Percentiles rank a stretch among this genome's conserved stretches.
Evolutionary conservation across 2,888 invertebrate species (phyloP).

Genomic region (Deilephila elpenor): DNA sequence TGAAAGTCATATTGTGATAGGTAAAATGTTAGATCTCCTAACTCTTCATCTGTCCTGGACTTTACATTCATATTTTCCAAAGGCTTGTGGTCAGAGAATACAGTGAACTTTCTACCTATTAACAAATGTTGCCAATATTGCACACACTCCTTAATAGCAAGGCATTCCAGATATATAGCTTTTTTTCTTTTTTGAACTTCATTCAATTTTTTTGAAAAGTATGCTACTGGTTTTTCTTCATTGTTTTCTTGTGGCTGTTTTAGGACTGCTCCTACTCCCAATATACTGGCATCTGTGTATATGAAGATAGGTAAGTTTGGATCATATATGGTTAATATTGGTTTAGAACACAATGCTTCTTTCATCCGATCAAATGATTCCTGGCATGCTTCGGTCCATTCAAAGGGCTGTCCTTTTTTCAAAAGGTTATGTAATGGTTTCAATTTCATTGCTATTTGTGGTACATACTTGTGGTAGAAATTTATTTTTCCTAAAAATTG

Average conservation of each 20-base stretch:
- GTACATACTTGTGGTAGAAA: conserved; percentile 42
- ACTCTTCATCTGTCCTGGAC: conserved; percentile 33
- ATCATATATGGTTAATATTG: conserved; percentile 36
- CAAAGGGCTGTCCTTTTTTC: conserved; percentile 36
- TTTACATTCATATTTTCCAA: conserved; percentile 31
- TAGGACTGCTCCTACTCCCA: conserved; percentile 32
- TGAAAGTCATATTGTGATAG: conserved; percentile 33
- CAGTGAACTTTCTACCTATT: neutral
- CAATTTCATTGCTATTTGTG: conserved; percentile 40
- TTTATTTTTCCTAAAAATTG: conserved; percentile 45
- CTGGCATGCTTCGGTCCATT: conserved; percentile 37
- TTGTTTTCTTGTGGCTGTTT: conserved; percentile 34
- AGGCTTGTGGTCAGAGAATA: conserved; percentile 30
- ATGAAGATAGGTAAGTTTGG: conserved; percentile 29
- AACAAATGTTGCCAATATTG: neutral
- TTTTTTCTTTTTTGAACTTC: conserved; percentile 28
- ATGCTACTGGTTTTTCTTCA: conserved; percentile 4
- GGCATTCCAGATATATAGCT: conserved; percentile 12
- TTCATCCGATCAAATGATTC: conserved; percentile 32
- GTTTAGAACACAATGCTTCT: conserved; percentile 34
- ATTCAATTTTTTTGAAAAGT: conserved; percentile 18
- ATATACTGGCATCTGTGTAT: conserved; percentile 36
- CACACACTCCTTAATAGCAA: neutral
- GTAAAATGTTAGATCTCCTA: conserved; percentile 31
- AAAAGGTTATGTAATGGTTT: conserved; percentile 44